Evolutionary conservation across 2,113 vertebrate genomes (phyloP).

Genomic region (Opisthocomus hoazin): DNA sequence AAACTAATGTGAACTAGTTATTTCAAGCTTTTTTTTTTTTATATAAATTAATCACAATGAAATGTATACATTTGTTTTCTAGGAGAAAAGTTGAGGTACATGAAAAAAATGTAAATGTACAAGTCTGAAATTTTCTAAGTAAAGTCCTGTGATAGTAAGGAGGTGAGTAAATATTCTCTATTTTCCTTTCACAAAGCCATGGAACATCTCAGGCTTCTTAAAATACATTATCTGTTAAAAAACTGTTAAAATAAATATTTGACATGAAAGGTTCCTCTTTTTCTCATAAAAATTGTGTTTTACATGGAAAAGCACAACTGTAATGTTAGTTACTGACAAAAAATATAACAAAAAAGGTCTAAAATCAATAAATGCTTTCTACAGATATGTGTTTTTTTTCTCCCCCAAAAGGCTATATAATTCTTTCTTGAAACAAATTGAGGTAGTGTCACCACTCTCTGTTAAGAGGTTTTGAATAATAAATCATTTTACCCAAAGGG

Average conservation of each 20-base stretch:
- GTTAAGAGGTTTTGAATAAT: constrained; percentile 40
- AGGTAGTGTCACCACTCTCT: neutral
- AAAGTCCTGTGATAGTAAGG: neutral
- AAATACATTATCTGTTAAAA: neutral
- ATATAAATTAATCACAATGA: neutral
- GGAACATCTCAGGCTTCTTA: neutral
- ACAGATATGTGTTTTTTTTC: neutral
- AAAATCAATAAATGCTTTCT: neutral
- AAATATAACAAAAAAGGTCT: neutral
- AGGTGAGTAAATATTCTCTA: neutral
- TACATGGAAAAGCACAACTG: neutral
- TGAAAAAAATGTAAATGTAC: neutral
- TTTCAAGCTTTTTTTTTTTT: neutral
- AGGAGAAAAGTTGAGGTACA: neutral
- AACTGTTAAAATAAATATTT: neutral
- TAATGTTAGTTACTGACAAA: neutral
- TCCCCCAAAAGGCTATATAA: neutral
- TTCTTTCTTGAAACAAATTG: neutral
- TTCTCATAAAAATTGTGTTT: neutral
- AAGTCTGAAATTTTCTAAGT: neutral
- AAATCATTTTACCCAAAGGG: constrained; percentile 45
- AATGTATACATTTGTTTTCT: neutral
- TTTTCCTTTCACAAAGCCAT: neutral
- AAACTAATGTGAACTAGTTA: neutral
- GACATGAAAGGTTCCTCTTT: neutral